Evolutionary conservation across 1,140 invertebrate genomes (phyloP).

Genomic region (Habropoda laboriosa): DNA sequence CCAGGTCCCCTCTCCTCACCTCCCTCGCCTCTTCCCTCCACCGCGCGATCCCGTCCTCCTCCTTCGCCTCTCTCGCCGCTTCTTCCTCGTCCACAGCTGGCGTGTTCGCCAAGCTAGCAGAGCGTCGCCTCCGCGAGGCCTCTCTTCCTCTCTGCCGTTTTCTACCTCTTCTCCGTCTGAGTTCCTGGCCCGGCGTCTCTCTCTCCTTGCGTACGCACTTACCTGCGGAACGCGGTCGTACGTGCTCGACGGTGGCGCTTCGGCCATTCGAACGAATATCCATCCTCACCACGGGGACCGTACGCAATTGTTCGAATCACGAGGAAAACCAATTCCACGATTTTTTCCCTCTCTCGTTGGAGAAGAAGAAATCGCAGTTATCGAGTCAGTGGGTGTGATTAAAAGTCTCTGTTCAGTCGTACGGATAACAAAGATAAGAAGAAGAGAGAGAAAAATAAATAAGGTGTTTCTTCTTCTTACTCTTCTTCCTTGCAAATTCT

Average conservation of each 20-base stretch:
- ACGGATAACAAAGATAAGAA: no score
- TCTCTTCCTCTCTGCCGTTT: constrained; percentile 22
- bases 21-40: constrained; percentile 28
- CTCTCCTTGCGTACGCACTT: constrained; percentile 58
- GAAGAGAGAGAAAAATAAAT: no score
- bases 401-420: no score
- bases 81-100: constrained; percentile 18
- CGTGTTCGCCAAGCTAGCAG: constrained; percentile 14
- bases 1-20: constrained; percentile 28
- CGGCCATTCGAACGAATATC: constrained; percentile 42
- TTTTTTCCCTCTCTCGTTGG: no score
- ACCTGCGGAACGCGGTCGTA: constrained; percentile 68
- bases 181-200: constrained; percentile 26
- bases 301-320: no score
- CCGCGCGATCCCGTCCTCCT: constrained; percentile 12
- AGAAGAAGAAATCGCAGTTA: constrained; percentile 29
- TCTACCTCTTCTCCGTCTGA: constrained; percentile 36
- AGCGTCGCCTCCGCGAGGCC: constrained; percentile 18
- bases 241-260: constrained; percentile 67
- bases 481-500: no score
- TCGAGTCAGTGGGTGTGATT: no score
- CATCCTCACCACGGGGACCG: no score
- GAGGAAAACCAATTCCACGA: no score
- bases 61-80: not conserved
- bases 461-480: no score